Conservation (phyloP, 2,797 vertebrate genomes). For the Coregonus suidteri region DNA sequence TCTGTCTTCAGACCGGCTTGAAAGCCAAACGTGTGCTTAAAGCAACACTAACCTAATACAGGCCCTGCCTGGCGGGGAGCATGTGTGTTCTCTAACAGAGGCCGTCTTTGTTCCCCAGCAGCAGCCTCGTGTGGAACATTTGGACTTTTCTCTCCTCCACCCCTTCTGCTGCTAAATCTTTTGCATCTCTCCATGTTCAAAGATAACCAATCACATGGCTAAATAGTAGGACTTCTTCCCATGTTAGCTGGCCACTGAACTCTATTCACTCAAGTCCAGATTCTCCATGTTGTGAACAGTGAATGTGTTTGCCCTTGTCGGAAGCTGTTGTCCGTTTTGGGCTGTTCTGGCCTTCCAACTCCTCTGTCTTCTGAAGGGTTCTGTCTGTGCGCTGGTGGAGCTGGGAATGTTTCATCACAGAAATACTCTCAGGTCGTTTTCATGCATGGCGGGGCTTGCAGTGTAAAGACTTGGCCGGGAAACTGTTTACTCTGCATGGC, state of each 20-base stretch:
- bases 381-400: not conserved
- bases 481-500: not conserved
- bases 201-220: constrained; percentile 35
- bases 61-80: constrained; percentile 21
- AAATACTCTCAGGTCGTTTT: not conserved
- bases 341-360: not conserved
- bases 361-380: constrained; percentile 11
- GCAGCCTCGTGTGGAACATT: constrained; percentile 36
- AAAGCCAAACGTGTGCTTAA: constrained; percentile 54
- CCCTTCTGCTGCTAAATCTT: not conserved
- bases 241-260: not conserved
- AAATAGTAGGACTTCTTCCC: constrained; percentile 15
- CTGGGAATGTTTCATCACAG: not conserved
- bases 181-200: not conserved
- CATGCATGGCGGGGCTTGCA: not conserved
- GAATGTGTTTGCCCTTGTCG: not conserved
- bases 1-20: constrained; percentile 63
- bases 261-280: not conserved
- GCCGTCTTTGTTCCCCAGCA: constrained; percentile 66
- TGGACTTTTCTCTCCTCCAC: not conserved
- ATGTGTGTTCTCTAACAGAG: constrained; percentile 65
- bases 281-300: not conserved
- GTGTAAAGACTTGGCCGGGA: not conserved
- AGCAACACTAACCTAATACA: constrained; percentile 64
- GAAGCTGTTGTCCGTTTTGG: not conserved